Evolutionary conservation across 2,797 vertebrate species (phyloP).

Genomic region (Scolopax bukidnonensis): DNA sequence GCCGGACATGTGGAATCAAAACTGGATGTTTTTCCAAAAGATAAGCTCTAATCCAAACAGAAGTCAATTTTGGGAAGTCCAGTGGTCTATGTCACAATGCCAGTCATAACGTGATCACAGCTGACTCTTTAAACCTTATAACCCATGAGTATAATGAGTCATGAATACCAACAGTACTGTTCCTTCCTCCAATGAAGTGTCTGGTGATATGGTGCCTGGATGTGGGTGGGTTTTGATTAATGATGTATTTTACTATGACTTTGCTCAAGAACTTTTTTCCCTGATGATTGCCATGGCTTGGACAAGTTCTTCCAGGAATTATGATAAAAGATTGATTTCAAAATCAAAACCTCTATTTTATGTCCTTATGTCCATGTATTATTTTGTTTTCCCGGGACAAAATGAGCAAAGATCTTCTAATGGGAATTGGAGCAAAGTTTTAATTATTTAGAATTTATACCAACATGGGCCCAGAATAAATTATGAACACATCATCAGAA

Average conservation of each 20-base stretch:
- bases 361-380: neutral
- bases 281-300: neutral
- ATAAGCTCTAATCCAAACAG: conserved; percentile 47
- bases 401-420: neutral
- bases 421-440: neutral
- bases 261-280: neutral
- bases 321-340: neutral
- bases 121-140: conserved; percentile 19
- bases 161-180: conserved; percentile 4
- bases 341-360: neutral
- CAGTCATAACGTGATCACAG: neutral
- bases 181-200: conserved; percentile 37
- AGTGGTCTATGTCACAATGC: neutral
- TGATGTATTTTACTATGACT: neutral
- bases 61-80: neutral
- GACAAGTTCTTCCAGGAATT: conserved; percentile 4
- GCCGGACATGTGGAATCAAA: conserved; percentile 20
- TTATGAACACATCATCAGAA: neutral
- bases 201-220: neutral
- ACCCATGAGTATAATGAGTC: conserved; percentile 4
- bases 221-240: conserved; percentile 26
- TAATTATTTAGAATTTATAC: neutral
- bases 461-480: neutral
- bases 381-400: neutral
- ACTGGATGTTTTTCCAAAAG: conserved; percentile 41